Percentiles rank a stretch among this genome's conserved stretches.
Conservation (phyloP, 2,113 vertebrate species). For the Psittacula cyanocephala region DNA sequence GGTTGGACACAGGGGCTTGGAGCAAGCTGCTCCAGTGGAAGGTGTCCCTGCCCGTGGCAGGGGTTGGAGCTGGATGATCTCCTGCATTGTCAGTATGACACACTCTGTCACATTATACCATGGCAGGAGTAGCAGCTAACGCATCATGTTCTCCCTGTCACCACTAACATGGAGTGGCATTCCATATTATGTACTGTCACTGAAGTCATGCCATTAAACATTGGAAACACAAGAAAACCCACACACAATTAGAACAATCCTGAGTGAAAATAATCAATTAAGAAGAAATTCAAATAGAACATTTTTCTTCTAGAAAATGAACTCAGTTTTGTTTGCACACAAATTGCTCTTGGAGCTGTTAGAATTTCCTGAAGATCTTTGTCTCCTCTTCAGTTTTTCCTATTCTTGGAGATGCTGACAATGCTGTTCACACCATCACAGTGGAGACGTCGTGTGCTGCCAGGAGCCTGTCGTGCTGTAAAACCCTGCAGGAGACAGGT, state of each 20-base stretch:
- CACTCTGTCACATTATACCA: rapidly evolving
- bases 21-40: neutral
- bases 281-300: neutral
- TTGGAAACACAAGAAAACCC: neutral
- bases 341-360: neutral
- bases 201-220: neutral
- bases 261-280: neutral
- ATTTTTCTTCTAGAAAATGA: neutral
- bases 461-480: neutral
- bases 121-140: neutral
- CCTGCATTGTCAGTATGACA: neutral
- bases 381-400: neutral
- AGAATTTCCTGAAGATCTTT: neutral
- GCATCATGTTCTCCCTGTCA: neutral
- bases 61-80: neutral
- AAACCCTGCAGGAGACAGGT: neutral
- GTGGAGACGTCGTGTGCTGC: rapidly evolving
- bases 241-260: neutral
- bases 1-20: neutral
- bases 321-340: neutral
- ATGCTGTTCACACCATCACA: neutral
- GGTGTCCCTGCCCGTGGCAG: neutral
- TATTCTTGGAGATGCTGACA: neutral
- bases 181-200: neutral
- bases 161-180: neutral